Evolutionary conservation across 2,888 invertebrate species (phyloP), one percentile per base, ranked within the genome.

Genomic region (Scelioninae gen. 1): DNA sequence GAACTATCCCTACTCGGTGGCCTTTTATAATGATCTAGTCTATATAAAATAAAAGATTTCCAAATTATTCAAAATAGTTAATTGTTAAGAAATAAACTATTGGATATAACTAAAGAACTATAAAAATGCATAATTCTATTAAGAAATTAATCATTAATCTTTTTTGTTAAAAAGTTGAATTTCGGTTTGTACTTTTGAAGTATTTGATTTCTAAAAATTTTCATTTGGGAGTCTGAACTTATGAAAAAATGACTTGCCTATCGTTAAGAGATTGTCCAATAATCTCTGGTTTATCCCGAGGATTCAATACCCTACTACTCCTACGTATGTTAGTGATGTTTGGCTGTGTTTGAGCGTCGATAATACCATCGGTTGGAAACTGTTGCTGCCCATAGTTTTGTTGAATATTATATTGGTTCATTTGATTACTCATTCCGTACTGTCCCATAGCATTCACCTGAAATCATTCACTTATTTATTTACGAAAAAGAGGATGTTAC

Each of bases 21-120:
- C 91, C 97, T 94, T 92, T 97, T 97, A 92, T 98, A 98, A 91
- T 98, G 98, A 92, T 98, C 98, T 91, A 98, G 96, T 94, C 93
- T 95, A 94, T 11, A 34, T 16, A 38, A 56, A 16, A 11, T 11
- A 38, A 16, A 13, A 51, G 15, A 40, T 31, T 31, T 38, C 2
- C 29, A 11, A 4, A 8, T 34, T 1, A 0, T n/a, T n/a, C n/a
- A n/a, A n/a, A n/a, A n/a, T n/a, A n/a, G n/a, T n/a, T n/a, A n/a
- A n/a, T n/a, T n/a, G n/a, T n/a, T n/a, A n/a, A n/a, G n/a, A n/a
- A n/a, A n/a, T n/a, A n/a, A n/a, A n/a, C n/a, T n/a, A n/a, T n/a
- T n/a, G n/a, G n/a, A n/a, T n/a, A n/a, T n/a, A n/a, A n/a, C n/a
- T n/a, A n/a, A n/a, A n/a, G n/a, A n/a, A n/a, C n/a, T n/a, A n/a